Percentiles rank a stretch among this genome's conserved stretches.
phyloP scores from a whole-genome alignment of 2,888 invertebrate genomes.

The Cheilosia soror region DNA sequence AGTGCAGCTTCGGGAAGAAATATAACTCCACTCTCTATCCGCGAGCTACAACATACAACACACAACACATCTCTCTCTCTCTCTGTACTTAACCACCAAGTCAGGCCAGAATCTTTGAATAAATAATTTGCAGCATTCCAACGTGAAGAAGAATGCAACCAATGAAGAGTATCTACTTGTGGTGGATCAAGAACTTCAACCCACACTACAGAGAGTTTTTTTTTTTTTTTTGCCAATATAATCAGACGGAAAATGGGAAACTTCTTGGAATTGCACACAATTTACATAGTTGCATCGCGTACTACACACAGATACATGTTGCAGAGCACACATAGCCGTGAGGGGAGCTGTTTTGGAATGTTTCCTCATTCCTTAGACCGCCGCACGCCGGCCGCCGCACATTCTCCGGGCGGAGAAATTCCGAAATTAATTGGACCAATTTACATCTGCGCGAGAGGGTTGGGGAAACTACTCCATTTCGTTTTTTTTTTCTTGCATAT shows the following conservation, averaged over 20 bases:
- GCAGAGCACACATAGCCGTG: background rate
- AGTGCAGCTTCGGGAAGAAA: conserved; percentile 9
- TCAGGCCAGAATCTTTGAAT: conserved; percentile 53
- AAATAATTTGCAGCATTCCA: conserved; percentile 62
- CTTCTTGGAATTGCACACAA: conserved; percentile 49
- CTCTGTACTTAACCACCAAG: conserved; percentile 21
- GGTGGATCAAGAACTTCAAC: conserved; percentile 50
- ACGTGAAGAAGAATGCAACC: conserved; percentile 41
- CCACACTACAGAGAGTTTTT: conserved; percentile 32
- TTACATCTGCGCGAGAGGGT: conserved; percentile 45
- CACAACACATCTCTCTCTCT: conserved; percentile 1
- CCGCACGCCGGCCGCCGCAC: background rate
- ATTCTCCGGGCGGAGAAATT: conserved; percentile 57
- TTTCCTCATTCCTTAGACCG: conserved; percentile 60
- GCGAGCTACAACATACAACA: background rate
- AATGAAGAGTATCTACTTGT: conserved; percentile 39
- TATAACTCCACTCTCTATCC: background rate
- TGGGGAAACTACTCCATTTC: conserved; percentile 1
- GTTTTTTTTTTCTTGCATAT: conserved; percentile 1
- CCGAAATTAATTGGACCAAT: conserved; percentile 73
- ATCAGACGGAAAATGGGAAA: conserved; percentile 10
- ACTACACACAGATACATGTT: background rate
- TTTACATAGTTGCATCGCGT: conserved; percentile 53
- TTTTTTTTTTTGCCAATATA: conserved; percentile 8
- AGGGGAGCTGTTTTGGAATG: conserved; percentile 35